phyloP scores from a whole-genome alignment of 2,888 invertebrate genomes.

The Orthosia cruda region DNA sequence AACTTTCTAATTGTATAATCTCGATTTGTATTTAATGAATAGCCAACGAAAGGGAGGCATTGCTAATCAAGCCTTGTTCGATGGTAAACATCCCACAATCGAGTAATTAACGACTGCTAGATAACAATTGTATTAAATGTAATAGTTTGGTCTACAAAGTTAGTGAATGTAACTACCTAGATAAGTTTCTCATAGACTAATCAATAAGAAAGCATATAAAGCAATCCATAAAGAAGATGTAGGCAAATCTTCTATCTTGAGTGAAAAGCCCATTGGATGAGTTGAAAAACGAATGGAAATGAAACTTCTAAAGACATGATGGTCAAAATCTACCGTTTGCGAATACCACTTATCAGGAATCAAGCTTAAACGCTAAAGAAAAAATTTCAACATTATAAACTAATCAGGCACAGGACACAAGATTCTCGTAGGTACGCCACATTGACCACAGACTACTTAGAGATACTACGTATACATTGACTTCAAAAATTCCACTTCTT shows the following conservation, averaged over 20 bases:
- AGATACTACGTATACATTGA: no score
- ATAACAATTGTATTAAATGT: conserved; percentile 49
- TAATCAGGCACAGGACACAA: neutral
- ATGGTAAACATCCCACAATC: conserved; percentile 60
- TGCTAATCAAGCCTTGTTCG: conserved; percentile 57
- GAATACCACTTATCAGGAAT: conserved; percentile 8
- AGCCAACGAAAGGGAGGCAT: conserved; percentile 51
- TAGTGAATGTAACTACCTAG: neutral
- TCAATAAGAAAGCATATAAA: neutral
- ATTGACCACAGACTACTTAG: no score
- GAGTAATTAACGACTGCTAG: conserved; percentile 54
- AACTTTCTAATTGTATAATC: conserved; percentile 59
- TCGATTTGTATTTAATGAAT: conserved; percentile 50
- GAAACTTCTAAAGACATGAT: conserved; percentile 1
- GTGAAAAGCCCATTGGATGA: neutral
- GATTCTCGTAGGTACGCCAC: no score
- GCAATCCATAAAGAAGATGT: neutral
- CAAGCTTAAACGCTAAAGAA: neutral
- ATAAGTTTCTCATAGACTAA: conserved; percentile 4
- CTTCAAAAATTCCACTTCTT: conserved; percentile 21
- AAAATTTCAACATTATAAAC: neutral
- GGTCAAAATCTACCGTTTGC: neutral
- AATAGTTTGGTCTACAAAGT: conserved; percentile 20
- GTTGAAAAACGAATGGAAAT: neutral
- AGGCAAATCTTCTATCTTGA: neutral